Conservation (phyloP, 2,113 vertebrate genomes). For the Callaeas wilsoni region DNA sequence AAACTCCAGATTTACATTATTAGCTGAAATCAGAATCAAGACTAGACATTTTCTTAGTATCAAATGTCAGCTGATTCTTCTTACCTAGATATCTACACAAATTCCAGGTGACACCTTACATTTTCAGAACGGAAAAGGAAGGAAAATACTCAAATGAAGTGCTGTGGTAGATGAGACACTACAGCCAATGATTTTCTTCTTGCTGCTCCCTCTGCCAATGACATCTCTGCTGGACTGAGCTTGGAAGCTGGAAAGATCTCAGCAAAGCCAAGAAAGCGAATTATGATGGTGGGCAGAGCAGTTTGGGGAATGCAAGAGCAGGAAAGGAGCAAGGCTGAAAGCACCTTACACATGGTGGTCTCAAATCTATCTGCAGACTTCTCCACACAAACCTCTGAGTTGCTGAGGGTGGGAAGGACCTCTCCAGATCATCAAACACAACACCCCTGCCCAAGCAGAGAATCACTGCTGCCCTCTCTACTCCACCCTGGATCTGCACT, state of each 20-base stretch:
- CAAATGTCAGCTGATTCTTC: background rate
- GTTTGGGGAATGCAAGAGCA: background rate
- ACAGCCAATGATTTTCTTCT: background rate
- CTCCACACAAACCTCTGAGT: background rate
- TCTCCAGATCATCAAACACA: background rate
- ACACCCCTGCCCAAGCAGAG: background rate
- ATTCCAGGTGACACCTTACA: background rate
- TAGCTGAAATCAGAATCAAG: background rate
- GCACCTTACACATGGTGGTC: background rate
- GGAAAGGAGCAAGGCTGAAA: background rate
- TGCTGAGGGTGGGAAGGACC: background rate
- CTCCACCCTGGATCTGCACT: background rate
- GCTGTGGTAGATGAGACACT: background rate
- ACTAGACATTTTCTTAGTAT: background rate
- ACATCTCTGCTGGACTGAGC: background rate
- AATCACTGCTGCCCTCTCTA: background rate
- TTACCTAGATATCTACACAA: background rate
- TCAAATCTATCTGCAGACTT: background rate
- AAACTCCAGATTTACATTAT: background rate
- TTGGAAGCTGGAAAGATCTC: background rate
- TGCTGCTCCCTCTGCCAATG: background rate
- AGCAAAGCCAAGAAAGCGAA: background rate
- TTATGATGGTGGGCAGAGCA: background rate
- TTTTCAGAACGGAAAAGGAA: background rate
- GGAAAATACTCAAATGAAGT: background rate